Percentiles rank a stretch among this genome's conserved stretches.
These are phyloP conservation scores for Thunnus albacares DNA, from an alignment of 2,797 vertebrate species.

Conservation along the genomic window DNA sequence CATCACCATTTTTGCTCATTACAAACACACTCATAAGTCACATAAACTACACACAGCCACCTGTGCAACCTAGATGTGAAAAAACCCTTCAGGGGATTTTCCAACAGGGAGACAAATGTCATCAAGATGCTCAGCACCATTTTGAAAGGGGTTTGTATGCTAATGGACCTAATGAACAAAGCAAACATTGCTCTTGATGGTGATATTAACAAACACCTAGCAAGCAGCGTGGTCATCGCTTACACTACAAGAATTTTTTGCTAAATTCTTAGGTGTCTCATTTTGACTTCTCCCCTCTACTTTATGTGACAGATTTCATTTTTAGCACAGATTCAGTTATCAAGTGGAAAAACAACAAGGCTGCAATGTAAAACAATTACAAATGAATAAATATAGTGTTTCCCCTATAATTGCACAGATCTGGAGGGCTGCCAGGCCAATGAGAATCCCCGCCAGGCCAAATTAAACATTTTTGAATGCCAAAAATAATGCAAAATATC, in stretches of 20 bases:
- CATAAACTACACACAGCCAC: not conserved
- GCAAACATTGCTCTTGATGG: not conserved
- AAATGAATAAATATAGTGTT: not conserved
- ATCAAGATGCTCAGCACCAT: not conserved
- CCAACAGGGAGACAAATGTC: not conserved
- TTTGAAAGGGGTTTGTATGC: not conserved
- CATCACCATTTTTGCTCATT: not conserved
- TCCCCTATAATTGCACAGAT: too few relatives aligned
- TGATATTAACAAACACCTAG: not conserved
- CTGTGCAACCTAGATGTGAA: slow-evolving; percentile 1
- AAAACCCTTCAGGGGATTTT: not conserved
- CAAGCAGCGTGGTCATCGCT: not conserved
- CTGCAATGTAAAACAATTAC: not conserved
- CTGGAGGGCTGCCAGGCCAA: too few relatives aligned
- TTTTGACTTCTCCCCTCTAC: slow-evolving; percentile 2
- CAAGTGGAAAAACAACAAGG: not conserved
- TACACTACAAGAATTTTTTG: not conserved
- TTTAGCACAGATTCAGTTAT: not conserved
- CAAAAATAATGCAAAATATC: too few relatives aligned
- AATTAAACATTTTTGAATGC: too few relatives aligned
- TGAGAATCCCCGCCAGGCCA: too few relatives aligned
- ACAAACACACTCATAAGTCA: slow-evolving; percentile 5
- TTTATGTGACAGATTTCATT: not conserved
- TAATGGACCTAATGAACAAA: slow-evolving; percentile 7
- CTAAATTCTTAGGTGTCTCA: not conserved